These are phyloP conservation scores for Luffia ferchaultella DNA, from an alignment of 2,888 invertebrate species.

Conservation along the genomic window DNA sequence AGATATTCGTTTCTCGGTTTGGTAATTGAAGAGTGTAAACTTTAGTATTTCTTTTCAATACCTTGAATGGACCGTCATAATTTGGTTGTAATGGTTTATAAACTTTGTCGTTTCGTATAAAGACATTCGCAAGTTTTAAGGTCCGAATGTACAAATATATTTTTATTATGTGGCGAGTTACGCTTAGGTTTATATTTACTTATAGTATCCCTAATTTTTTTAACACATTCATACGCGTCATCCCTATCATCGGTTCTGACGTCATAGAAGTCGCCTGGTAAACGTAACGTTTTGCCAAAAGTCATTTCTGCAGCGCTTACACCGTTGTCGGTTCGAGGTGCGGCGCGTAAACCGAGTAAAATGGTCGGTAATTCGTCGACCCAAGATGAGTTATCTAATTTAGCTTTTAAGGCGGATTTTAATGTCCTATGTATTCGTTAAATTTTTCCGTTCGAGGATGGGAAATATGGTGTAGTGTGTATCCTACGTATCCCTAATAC, in stretches of 20 bases:
- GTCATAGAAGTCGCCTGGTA: slow-evolving; percentile 15
- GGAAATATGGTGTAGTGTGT: slow-evolving; percentile 15
- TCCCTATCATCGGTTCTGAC: neutral
- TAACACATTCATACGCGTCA: neutral
- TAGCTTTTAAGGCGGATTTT: slow-evolving; percentile 11
- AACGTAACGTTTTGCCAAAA: slow-evolving; percentile 11
- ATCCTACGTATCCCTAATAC: slow-evolving; percentile 8
- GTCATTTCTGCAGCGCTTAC: slow-evolving; percentile 13
- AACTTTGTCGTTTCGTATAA: slow-evolving; percentile 17
- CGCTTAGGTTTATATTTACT: slow-evolving; percentile 1
- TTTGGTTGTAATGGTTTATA: slow-evolving; percentile 15
- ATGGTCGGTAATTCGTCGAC: slow-evolving; percentile 26
- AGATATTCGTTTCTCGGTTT: slow-evolving; percentile 10
- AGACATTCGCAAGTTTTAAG: slow-evolving; percentile 15
- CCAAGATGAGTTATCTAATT: slow-evolving; percentile 9
- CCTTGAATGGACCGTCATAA: slow-evolving; percentile 17
- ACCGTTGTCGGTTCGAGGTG: slow-evolving; percentile 8
- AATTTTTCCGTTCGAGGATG: slow-evolving; percentile 14
- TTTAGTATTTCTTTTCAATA: slow-evolving; percentile 12
- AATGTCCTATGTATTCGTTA: slow-evolving; percentile 14
- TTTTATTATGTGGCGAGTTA: neutral
- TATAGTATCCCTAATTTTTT: slow-evolving; percentile 6
- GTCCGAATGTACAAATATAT: slow-evolving; percentile 7
- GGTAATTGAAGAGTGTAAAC: slow-evolving; percentile 10
- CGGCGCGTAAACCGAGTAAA: slow-evolving; percentile 16